These are phyloP conservation scores for Dryomyza anilis DNA, from an alignment of 2,888 invertebrate species.

Conservation along the genomic window DNA sequence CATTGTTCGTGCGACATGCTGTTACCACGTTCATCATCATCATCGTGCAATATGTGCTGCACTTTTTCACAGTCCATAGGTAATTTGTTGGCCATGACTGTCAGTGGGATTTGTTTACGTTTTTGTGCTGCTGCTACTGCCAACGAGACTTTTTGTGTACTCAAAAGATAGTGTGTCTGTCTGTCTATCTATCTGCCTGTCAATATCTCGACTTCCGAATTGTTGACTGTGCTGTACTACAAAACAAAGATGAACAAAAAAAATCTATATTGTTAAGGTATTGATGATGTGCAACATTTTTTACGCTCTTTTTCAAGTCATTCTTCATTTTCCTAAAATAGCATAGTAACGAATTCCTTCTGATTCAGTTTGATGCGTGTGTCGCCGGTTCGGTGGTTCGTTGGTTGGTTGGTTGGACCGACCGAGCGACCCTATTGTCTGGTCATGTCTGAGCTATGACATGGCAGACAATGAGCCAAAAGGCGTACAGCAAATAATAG, in stretches of 20 bases:
- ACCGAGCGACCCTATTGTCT: background rate
- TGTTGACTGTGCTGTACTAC: slow-evolving; percentile 1
- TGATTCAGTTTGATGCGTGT: no score
- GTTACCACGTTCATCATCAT: background rate
- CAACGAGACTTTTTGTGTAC: no score
- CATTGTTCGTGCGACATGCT: background rate
- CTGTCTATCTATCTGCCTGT: background rate
- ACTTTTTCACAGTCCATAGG: slow-evolving; percentile 47
- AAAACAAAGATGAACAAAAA: background rate
- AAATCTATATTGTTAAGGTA: slow-evolving; percentile 25
- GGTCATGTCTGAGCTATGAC: background rate
- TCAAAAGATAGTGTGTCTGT: background rate
- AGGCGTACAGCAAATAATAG: slow-evolving; percentile 27
- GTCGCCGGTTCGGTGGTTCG: background rate
- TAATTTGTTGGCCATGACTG: slow-evolving; percentile 50
- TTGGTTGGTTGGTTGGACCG: no score
- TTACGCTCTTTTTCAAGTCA: background rate
- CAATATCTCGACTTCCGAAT: background rate
- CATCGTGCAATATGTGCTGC: slow-evolving; percentile 17
- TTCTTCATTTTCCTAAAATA: background rate
- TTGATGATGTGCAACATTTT: slow-evolving; percentile 25
- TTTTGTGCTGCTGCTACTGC: background rate
- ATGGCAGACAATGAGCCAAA: background rate
- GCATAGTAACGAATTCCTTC: background rate
- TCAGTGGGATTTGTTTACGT: background rate